Conservation (phyloP, 2,888 invertebrate genomes). For the Tineola bisselliella region DNA sequence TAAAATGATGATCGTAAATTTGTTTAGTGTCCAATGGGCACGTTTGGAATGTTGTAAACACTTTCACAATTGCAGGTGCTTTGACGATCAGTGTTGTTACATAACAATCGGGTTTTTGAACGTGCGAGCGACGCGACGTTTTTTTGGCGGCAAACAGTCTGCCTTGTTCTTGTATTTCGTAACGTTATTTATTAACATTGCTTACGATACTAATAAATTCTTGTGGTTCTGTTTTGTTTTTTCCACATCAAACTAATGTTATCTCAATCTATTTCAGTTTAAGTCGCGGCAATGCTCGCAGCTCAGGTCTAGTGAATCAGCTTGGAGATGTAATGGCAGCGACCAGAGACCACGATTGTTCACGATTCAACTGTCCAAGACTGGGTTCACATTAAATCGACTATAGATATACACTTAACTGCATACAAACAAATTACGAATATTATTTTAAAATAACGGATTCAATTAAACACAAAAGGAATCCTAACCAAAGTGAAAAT, state of each 20-base stretch:
- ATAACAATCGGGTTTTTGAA: neutral
- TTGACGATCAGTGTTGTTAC: neutral
- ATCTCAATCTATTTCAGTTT: conserved; percentile 70
- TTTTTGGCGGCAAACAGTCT: conserved; percentile 6
- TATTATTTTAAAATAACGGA: too few relatives aligned
- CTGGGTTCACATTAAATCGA: neutral
- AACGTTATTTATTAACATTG: neutral
- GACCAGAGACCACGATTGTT: conserved; percentile 74
- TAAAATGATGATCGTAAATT: too few relatives aligned
- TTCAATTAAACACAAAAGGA: too few relatives aligned
- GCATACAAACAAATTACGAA: too few relatives aligned
- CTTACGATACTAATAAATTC: too few relatives aligned
- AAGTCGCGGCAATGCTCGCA: conserved; percentile 64
- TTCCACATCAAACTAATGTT: too few relatives aligned
- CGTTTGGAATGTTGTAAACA: neutral
- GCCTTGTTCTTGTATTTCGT: neutral
- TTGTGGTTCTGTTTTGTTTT: too few relatives aligned
- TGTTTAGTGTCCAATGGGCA: neutral
- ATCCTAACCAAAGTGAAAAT: too few relatives aligned
- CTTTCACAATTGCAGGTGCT: neutral
- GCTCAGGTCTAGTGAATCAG: conserved; percentile 71
- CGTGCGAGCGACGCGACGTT: neutral
- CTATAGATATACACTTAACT: too few relatives aligned
- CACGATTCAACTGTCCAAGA: conserved; percentile 67
- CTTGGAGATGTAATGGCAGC: conserved; percentile 80